Evolutionary conservation across 2,888 invertebrate species (phyloP).

Genomic region (Ischnura elegans): DNA sequence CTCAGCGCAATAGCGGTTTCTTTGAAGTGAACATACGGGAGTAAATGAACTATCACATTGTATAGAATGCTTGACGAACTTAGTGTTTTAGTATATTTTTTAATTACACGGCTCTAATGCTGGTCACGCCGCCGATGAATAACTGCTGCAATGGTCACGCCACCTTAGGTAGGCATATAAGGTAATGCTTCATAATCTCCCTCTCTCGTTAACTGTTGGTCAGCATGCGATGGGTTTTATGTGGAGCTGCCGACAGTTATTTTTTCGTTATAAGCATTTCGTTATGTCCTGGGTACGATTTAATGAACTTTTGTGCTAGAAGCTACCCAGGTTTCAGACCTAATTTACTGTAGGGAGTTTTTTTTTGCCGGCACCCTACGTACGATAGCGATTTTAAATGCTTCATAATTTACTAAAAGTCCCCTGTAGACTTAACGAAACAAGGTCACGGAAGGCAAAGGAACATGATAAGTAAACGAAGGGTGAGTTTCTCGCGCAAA

Average conservation of each 20-base stretch:
- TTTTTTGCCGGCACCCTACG: neutral
- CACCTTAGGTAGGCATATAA: neutral
- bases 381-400: neutral
- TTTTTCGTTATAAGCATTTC: neutral
- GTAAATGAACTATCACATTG: no score
- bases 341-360: no score
- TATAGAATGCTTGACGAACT: no score
- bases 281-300: neutral
- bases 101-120: neutral
- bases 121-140: neutral
- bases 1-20: no score
- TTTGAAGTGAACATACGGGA: no score
- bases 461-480: neutral
- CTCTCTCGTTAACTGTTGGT: neutral
- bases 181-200: neutral
- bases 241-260: neutral
- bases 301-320: neutral
- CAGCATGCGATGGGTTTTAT: neutral
- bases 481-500: neutral
- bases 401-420: neutral
- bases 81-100: neutral
- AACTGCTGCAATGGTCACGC: neutral
- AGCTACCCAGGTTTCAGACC: neutral
- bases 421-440: neutral
- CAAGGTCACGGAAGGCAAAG: neutral